Evolutionary conservation across 64 coral and sea anemone species (phyloP).

Genomic region (Stylophora pistillata): DNA sequence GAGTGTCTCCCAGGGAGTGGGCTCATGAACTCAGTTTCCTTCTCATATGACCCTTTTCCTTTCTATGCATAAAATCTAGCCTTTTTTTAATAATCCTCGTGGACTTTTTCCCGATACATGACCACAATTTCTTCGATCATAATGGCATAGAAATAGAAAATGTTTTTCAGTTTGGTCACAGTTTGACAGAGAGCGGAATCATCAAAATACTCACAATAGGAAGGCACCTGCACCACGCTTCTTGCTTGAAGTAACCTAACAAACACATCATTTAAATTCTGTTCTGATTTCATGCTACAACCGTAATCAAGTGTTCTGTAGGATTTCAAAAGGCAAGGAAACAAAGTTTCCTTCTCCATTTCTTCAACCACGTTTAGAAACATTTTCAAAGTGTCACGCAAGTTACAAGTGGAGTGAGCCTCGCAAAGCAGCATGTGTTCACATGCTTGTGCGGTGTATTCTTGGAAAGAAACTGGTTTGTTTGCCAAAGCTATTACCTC

Average conservation of each 20-base stretch:
- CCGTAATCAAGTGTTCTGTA: conserved; percentile 7
- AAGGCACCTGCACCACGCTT: background rate
- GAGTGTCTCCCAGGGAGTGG: too few relatives aligned
- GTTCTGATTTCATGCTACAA: background rate
- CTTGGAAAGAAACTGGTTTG: conserved; percentile 22
- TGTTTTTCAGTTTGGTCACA: background rate
- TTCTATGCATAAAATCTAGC: too few relatives aligned
- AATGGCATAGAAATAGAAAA: background rate
- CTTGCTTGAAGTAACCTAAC: background rate
- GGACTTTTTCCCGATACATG: background rate
- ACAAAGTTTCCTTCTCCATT: conserved; percentile 11
- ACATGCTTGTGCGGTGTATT: background rate
- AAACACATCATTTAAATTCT: conserved; percentile 13
- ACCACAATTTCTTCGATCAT: background rate
- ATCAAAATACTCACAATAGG: background rate
- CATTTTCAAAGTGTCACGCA: background rate
- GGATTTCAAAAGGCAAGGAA: conserved; percentile 21
- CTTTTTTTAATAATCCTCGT: background rate
- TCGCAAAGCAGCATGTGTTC: background rate
- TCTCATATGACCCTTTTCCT: too few relatives aligned
- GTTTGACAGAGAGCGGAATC: background rate
- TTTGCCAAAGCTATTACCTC: conserved; percentile 17
- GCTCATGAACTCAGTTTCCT: too few relatives aligned
- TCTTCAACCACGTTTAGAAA: background rate
- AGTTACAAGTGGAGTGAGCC: conserved; percentile 2